Conservation (phyloP, 2,888 invertebrate species). For the Theretra japonica region DNA sequence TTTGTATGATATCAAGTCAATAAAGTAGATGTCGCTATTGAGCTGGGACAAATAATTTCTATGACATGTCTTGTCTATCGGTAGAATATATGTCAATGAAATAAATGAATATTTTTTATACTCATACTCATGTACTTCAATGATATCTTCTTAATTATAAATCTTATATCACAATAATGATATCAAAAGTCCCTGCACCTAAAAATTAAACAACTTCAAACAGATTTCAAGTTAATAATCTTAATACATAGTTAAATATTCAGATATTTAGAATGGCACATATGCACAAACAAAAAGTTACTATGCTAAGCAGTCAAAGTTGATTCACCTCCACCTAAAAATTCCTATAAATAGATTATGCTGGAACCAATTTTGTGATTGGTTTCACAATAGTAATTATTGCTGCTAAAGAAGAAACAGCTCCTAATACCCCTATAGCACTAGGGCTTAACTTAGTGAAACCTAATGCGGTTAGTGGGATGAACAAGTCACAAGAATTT, state of each 20-base stretch:
- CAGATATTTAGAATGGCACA: too few species aligned
- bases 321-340: not conserved
- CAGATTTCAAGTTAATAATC: not conserved
- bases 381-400: constrained; percentile 91
- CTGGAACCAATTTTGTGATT: constrained; percentile 89
- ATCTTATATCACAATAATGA: constrained; percentile 11
- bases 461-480: constrained; percentile 93
- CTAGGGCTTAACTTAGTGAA: constrained; percentile 91
- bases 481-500: constrained; percentile 94
- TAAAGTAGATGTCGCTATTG: too few species aligned
- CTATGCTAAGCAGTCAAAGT: too few species aligned
- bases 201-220: not conserved
- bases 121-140: not conserved
- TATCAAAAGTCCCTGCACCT: constrained; percentile 9
- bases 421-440: constrained; percentile 90
- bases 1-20: too few species aligned
- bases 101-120: too few species aligned
- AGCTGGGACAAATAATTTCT: too few species aligned
- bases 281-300: too few species aligned
- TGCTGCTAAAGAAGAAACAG: constrained; percentile 92
- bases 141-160: not conserved
- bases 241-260: too few species aligned
- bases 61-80: too few species aligned
- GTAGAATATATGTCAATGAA: too few species aligned
- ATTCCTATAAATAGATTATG: constrained; percentile 50